phyloP scores from a whole-genome alignment of 2,113 vertebrate species.

The Cynoglossus semilaevis region DNA sequence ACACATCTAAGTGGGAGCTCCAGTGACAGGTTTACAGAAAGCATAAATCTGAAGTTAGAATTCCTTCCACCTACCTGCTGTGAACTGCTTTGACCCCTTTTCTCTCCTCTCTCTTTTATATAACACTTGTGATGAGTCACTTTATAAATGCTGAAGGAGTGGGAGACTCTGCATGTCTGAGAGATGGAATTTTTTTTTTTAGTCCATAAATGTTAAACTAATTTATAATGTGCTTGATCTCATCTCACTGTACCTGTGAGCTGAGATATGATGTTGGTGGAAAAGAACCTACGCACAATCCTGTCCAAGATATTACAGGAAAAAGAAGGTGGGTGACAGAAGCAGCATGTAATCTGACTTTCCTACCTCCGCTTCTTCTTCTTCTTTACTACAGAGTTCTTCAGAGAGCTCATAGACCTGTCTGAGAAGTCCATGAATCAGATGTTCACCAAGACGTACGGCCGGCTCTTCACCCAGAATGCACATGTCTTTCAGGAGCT shows the following conservation, averaged over 20 bases:
- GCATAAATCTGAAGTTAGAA: conserved; percentile 25
- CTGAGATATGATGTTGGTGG: conserved; percentile 7
- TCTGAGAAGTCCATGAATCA: conserved; percentile 85
- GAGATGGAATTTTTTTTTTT: conserved; percentile 42
- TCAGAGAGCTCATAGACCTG: conserved; percentile 82
- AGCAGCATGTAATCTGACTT: conserved; percentile 16
- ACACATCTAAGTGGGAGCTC: no score
- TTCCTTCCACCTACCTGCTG: conserved; percentile 50
- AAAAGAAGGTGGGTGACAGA: conserved; percentile 22
- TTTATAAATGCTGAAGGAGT: conserved; percentile 41
- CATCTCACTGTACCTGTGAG: conserved; percentile 43
- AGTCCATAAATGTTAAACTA: conserved; percentile 39
- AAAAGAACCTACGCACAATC: conserved; percentile 26
- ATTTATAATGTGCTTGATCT: conserved; percentile 44
- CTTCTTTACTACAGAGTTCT: conserved; percentile 78
- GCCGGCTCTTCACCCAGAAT: conserved; percentile 84
- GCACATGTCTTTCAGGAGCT: conserved; percentile 80
- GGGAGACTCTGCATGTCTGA: conserved; percentile 52
- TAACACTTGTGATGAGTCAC: conserved; percentile 66
- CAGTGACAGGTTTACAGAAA: no score
- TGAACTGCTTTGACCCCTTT: conserved; percentile 46
- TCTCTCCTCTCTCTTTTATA: conserved; percentile 54
- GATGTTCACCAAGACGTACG: conserved; percentile 88
- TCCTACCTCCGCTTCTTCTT: conserved; percentile 14
- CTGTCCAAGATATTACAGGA: conserved; percentile 18